Base-by-base conservation (phyloP, 2,888 invertebrate genomes). In the Branchellion lobata region DNA sequence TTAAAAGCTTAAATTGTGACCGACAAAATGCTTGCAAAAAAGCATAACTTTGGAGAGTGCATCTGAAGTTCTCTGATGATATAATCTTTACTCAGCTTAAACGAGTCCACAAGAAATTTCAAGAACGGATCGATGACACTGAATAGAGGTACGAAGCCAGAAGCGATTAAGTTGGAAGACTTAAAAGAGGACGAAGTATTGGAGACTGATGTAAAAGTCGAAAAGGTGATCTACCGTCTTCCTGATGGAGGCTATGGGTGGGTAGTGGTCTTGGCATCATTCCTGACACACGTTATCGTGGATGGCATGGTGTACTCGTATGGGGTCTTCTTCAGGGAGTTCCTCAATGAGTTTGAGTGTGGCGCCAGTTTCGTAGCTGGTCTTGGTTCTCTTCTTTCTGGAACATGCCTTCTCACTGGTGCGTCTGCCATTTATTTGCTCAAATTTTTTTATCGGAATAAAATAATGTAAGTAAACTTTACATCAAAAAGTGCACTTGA, bases 241-340 rank as follows among this genome's bases (percentile, higher is more conserved):
- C 87, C 86, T 3, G 86, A 87, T 81, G 87, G 96, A n/a, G 96
- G 96, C 18, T 97, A 80, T 68, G 82, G 82, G n/a, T 82, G 82
- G 82, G 79, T 82, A 29, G 78, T 97, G 78, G 93, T 96, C 3
- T 89, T 91, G 0, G 94, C 94, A 0, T 95, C 96, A 0, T 96
- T 98, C 89, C 90, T 94, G 89, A 94, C 94, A 89, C 96, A 96
- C 87, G 90, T 96, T 69, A 90, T 97, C 72, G 94, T 97, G 27
- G 98, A 98, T 86, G 98, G 98, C 57, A 94, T 96, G 84, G 93
- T 95, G 79, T 95, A 94, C 89, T 93, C 94, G 51, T 94, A 94
- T 84, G 94, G 94, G 11, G 90, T 92, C 80, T 91, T 97, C 83
- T 89, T 92, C 76, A 86, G 88, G 0, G 89, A 91, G 8, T 93